Base-by-base conservation (phyloP, 2,797 vertebrate species). In the Menidia menidia region DNA sequence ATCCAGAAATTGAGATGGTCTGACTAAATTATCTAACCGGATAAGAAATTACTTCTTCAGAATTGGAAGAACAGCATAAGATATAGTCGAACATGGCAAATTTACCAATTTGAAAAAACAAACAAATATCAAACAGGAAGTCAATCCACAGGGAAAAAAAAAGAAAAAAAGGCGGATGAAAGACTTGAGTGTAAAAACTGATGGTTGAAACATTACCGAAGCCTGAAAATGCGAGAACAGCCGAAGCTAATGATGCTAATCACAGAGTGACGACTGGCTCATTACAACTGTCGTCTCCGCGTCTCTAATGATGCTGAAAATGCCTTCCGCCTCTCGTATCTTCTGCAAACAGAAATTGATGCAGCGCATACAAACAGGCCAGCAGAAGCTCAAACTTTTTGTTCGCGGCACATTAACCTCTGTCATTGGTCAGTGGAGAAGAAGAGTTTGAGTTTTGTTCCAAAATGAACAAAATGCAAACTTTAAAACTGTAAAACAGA, bases 201-300 rank as follows among this genome's bases (percentile, higher is more conserved):
- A 10, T 5, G 19, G 50, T 35, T 61, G 55, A 75, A 75, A 64
- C 14, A n/a, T 6, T 25, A 50, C 59, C 63, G 72, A 75, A 43
- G 64, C 44, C 58, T 59, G 4, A 9, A 63, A 57, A 69, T 32
- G 35, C 7, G 6, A 68, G 47, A 58, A 71, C 73, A 18, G 57
- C 60, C 58, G 68, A 84, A 64, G 76, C 83, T 85, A 89, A 88
- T 68, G 75, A 73, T 64, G 83, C 64, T 78, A 73, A 78, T 82
- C 42, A 18, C 47, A 2, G 64, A 73, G 52, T 64, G 75, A 83
- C 72, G 73, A 63, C 71, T 79, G 68, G 80, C 70, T 85, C 72
- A 77, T 87, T 84, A 71, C 43, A 41, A 68, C 50, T 65, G 73
- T 50, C 70, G 68, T 70, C 68, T 39, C 25, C 53, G 56, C 35